Conservation (phyloP, 2,113 vertebrate species). For the Casuarius casuarius region DNA sequence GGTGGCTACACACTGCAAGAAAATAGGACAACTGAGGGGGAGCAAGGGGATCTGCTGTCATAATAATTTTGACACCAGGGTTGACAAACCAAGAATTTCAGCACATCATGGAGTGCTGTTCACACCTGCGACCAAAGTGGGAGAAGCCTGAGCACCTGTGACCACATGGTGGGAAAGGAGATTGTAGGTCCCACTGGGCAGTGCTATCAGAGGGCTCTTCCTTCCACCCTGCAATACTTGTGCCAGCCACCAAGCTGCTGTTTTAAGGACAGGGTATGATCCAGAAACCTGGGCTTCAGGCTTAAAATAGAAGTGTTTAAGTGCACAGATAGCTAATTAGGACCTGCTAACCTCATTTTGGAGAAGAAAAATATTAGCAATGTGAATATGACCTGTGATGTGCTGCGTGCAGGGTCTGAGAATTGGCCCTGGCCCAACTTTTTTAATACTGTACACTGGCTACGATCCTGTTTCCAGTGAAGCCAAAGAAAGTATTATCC, state of each 20-base stretch:
- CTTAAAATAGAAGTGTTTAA: not conserved
- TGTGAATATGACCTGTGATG: rapidly evolving
- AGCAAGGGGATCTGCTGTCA: not conserved
- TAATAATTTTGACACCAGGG: constrained; percentile 8
- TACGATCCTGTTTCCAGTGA: not conserved
- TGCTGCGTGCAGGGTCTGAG: not conserved
- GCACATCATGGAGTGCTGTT: not conserved
- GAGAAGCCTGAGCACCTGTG: not conserved
- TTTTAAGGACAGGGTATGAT: not conserved
- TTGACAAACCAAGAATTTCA: not conserved
- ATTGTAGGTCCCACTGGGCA: rapidly evolving
- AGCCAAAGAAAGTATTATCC: not conserved
- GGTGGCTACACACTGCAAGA: rapidly evolving
- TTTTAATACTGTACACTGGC: not conserved
- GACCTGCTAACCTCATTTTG: rapidly evolving
- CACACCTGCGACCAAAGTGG: not conserved
- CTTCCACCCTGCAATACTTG: rapidly evolving
- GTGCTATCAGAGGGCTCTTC: rapidly evolving
- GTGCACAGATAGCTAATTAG: not conserved
- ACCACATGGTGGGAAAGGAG: rapidly evolving
- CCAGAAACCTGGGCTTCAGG: not conserved
- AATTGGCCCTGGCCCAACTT: rapidly evolving
- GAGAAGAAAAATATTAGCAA: not conserved
- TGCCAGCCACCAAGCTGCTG: not conserved
- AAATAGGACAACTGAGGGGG: rapidly evolving